Evolutionary conservation across 2,797 vertebrate species (phyloP), one percentile per base, ranked within the genome.

Genomic region (Thalassophryne amazonica): DNA sequence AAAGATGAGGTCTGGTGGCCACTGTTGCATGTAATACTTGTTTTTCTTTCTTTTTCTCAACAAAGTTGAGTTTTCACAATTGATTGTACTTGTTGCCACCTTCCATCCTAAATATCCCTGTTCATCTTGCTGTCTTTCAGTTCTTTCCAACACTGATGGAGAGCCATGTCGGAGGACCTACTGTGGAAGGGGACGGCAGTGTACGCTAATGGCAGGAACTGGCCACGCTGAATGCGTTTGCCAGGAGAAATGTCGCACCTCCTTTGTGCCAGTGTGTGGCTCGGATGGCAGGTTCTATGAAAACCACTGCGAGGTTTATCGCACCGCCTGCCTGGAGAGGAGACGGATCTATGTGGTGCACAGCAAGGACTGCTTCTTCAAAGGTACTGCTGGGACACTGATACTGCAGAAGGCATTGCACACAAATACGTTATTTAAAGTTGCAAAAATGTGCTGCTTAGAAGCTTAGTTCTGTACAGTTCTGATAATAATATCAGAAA

Each of bases 291-390:
- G 86, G 28, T 92, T 98, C 70, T 98, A 98, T 1, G 93, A 97
- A 60, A 98, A 97, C 73, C 96, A 98, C 86, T 98, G 96, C 0
- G 92, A 97, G 67, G 89, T 98, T 34, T 94, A 96, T 69, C 92
- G 92, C 22, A 86, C 93, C 0, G 92, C 95, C 0, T 98, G 96
- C 49, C 86, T 95, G 78, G 89, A 93, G 86, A 87, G 83, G 60
- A 92, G 87, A 67, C 90, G 88, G 46, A 92, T 97, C 75, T 87
- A 90, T 37, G 85, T 91, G 20, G 73, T 91, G 20, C 94, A 92
- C 87, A 94, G 90, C 92, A 96, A 95, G 81, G 94, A 94, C 78
- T 98, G 96, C 55, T 97, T 98, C 90, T 95, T 98, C 83, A 94
- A 90, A 98, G 96, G 96, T 98, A 92, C 20, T 0, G 0, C 29